Conservation (phyloP, 2,888 invertebrate species). For the Megamerina dolium region DNA sequence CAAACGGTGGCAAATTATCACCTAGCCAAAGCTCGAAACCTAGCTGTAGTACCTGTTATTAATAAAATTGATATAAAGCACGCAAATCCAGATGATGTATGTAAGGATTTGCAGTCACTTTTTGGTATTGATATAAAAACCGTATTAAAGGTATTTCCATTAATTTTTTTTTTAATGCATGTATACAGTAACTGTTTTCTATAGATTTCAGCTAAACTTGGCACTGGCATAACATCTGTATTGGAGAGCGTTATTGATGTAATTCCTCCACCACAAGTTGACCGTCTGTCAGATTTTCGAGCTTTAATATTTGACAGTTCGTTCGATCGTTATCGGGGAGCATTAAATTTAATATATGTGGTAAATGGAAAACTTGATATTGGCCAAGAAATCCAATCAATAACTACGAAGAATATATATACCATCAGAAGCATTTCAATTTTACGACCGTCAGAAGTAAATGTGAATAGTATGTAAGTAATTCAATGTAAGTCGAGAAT, state of each 20-base stretch:
- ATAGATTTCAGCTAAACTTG: constrained; percentile 84
- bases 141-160: constrained; percentile 62
- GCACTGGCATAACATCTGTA: constrained; percentile 73
- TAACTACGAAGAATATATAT: constrained; percentile 67
- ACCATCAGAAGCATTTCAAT: constrained; percentile 73
- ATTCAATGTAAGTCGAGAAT: not conserved
- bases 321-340: constrained; percentile 84
- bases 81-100: constrained; percentile 79
- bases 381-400: constrained; percentile 71
- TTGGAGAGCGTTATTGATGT: constrained; percentile 70
- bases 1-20: constrained; percentile 97
- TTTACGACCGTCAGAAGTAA: constrained; percentile 69
- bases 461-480: constrained; percentile 59
- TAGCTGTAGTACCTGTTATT: constrained; percentile 83
- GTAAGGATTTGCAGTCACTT: constrained; percentile 68
- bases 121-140: constrained; percentile 72
- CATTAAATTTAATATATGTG: constrained; percentile 70
- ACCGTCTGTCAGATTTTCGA: constrained; percentile 59
- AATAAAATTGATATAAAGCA: constrained; percentile 95
- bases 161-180: not conserved
- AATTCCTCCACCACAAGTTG: constrained; percentile 68
- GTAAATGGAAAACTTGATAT: constrained; percentile 67
- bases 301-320: constrained; percentile 90
- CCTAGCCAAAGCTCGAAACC: constrained; percentile 74
- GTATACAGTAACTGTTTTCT: not conserved